Conservation (phyloP, 2,797 vertebrate species). For the Labroides dimidiatus region DNA sequence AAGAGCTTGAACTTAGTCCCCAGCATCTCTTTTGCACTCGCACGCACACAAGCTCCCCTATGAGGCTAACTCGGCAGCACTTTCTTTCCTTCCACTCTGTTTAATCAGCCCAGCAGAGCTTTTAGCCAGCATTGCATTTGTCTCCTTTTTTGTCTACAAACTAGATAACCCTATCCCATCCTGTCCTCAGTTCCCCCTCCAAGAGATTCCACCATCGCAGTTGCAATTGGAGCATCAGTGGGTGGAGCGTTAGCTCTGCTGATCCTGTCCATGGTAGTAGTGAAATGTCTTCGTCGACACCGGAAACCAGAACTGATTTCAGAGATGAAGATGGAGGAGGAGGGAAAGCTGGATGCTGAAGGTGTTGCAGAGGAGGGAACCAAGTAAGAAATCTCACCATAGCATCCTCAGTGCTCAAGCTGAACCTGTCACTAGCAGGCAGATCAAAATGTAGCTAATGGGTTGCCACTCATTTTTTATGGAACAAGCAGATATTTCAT, state of each 20-base stretch:
- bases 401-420: constrained; percentile 4
- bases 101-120: constrained; percentile 67
- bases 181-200: constrained; percentile 87
- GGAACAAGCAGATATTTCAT: neutral
- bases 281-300: constrained; percentile 95
- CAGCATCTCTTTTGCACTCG: constrained; percentile 36
- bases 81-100: constrained; percentile 66
- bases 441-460: neutral
- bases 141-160: constrained; percentile 48
- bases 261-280: constrained; percentile 94
- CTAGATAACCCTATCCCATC: constrained; percentile 55
- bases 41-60: constrained; percentile 14
- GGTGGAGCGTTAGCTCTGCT: constrained; percentile 94
- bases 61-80: constrained; percentile 64
- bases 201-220: constrained; percentile 94
- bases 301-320: constrained; percentile 94
- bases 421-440: neutral
- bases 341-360: constrained; percentile 94
- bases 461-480: neutral
- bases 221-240: constrained; percentile 94
- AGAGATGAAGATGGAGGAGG: constrained; percentile 97
- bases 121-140: constrained; percentile 62
- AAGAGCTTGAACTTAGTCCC: constrained; percentile 52
- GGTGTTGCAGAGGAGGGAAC: constrained; percentile 90
- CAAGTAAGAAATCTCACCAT: constrained; percentile 85